These are phyloP conservation scores for Neotoxoptera formosana DNA, from an alignment of 1,140 invertebrate genomes.

Conservation along the genomic window DNA sequence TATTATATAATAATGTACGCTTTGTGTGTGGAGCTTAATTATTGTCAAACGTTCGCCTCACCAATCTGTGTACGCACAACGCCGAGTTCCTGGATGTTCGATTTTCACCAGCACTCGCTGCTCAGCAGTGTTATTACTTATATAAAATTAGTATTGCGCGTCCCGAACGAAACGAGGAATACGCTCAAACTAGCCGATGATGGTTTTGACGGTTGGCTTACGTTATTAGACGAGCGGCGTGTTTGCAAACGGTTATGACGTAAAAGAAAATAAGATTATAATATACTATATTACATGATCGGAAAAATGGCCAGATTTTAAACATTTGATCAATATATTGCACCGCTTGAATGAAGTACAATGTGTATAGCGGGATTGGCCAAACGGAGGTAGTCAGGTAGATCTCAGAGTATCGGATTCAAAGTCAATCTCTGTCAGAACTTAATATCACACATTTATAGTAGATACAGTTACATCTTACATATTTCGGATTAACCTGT, in stretches of 20 bases:
- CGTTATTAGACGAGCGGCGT: too few species aligned
- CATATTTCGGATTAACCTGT: too few species aligned
- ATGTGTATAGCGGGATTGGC: too few species aligned
- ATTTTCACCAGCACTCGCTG: background rate
- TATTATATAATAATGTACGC: background rate
- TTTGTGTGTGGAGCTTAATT: background rate
- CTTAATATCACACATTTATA: too few species aligned
- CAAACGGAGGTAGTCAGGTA: too few species aligned
- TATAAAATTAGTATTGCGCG: background rate
- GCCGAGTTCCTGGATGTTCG: background rate
- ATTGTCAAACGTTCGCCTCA: background rate
- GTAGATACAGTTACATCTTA: too few species aligned
- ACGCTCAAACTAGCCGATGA: too few species aligned
- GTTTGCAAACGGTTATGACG: background rate
- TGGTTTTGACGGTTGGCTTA: background rate
- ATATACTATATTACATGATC: too few species aligned
- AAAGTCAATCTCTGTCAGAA: too few species aligned
- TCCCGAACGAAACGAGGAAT: background rate
- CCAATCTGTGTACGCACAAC: background rate
- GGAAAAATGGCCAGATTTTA: background rate
- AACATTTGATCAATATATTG: too few species aligned
- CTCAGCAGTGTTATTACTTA: background rate
- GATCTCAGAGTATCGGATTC: too few species aligned
- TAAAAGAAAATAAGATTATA: background rate
- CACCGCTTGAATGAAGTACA: background rate